These are phyloP conservation scores for Neelides folsomi DNA, from an alignment of 2,888 invertebrate species.

Conservation along the genomic window DNA sequence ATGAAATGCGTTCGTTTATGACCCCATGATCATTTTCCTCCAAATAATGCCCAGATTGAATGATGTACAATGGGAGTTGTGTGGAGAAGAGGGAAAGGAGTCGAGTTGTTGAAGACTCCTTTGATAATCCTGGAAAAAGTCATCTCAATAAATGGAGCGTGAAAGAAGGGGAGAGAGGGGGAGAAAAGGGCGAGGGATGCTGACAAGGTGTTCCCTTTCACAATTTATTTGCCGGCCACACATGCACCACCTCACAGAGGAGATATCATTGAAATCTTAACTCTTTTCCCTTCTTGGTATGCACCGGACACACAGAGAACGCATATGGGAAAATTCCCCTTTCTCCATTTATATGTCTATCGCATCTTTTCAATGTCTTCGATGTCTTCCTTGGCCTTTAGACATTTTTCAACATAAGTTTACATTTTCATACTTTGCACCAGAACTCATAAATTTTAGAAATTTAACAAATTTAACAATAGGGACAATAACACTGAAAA, in stretches of 20 bases:
- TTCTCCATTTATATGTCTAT: slow-evolving; percentile 11
- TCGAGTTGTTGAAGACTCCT: slow-evolving; percentile 4
- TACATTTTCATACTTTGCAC: too few relatives aligned
- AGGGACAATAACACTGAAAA: too few relatives aligned
- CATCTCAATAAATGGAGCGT: slow-evolving; percentile 32
- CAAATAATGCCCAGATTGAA: too few relatives aligned
- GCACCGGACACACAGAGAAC: neutral
- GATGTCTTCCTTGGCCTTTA: too few relatives aligned
- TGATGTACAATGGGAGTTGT: too few relatives aligned
- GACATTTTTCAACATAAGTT: too few relatives aligned
- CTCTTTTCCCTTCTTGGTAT: neutral
- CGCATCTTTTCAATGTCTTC: slow-evolving; percentile 12
- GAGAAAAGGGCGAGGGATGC: slow-evolving; percentile 5
- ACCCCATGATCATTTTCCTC: too few relatives aligned
- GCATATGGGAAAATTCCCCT: neutral
- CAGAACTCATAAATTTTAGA: too few relatives aligned
- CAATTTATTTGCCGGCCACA: slow-evolving; percentile 22
- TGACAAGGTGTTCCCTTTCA: slow-evolving; percentile 24
- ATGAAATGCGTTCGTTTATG: too few relatives aligned
- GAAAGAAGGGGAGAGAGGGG: slow-evolving; percentile 12
- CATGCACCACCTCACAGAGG: slow-evolving; percentile 10
- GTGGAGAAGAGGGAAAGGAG: slow-evolving; percentile 1
- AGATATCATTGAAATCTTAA: slow-evolving; percentile 1
- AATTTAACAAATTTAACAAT: too few relatives aligned
- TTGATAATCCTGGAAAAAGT: slow-evolving; percentile 22